Base-by-base conservation (phyloP, 2,888 invertebrate genomes). In the Blera fallax region DNA sequence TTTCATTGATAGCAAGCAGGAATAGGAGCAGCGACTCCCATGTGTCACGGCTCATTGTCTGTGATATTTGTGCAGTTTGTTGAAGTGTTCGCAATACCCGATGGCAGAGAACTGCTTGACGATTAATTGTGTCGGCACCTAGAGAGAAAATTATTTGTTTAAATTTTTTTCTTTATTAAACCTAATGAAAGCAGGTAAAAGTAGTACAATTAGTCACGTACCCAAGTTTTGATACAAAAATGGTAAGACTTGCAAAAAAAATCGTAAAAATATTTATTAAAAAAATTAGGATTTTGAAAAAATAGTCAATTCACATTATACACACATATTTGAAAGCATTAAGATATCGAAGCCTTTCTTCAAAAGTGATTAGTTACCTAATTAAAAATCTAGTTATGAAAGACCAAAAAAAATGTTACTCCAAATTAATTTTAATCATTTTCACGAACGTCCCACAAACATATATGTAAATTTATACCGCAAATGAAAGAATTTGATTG, bases 51-150 rank as follows among this genome's bases (percentile, higher is more conserved):
- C 97, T 96, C 89, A 99, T 94, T 65, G 94, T 93, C 87, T 94
- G 94, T 0, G 96, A 96, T 77, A 95, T 95, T 89, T 96, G 95
- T 7, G 96, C 95, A 6, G 96, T 95, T 89, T 96, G 95, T 89
- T 98, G 97, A 0, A 98, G 93, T 3, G 97, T 96, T 32, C 98
- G 94, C 45, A 98, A 93, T 11, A 98, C 98, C 85, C 98, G 94
- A 92, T 98, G 98, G 91, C 98, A 98, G 0, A 98, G 93, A 2
- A 99, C 96, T 0, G 98, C 98, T 93, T 99, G 98, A 84, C 98
- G 95, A 91, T 97, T 97, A 88, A 97, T 97, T 5, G 97, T 95
- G 91, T 98, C 98, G 48, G 96, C 94, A 88, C 96, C 97, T 98
- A 89, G 10, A 87, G 65, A 32, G 65, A 67, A 5, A 18, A 27